Percentiles rank a stretch among this genome's conserved stretches.
Evolutionary conservation across 2,888 invertebrate species (phyloP).

Genomic region (Choristoneura rosaceana): DNA sequence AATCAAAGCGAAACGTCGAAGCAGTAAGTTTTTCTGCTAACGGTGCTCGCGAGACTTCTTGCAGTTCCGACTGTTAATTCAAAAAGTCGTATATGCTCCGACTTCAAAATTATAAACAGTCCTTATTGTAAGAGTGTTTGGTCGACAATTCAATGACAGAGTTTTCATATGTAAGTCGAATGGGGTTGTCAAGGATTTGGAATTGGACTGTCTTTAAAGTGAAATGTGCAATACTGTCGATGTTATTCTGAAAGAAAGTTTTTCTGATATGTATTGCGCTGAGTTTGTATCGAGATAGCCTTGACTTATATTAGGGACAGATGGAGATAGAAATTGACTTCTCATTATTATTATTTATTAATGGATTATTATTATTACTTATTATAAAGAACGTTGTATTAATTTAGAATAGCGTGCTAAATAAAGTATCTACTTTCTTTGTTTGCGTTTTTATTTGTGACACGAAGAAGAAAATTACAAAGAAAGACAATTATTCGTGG

Average conservation of each 20-base stretch:
- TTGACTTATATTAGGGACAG: not conserved
- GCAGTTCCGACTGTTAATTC: constrained; percentile 6
- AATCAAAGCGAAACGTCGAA: constrained; percentile 8
- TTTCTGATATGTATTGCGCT: not conserved
- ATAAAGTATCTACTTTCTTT: no score
- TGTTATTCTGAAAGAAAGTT: not conserved
- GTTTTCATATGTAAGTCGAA: not conserved
- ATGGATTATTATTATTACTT: no score
- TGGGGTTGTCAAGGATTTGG: not conserved
- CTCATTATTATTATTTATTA: no score
- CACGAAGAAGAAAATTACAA: no score
- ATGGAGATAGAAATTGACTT: not conserved
- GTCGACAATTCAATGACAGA: not conserved
- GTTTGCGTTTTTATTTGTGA: no score
- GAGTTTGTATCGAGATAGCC: not conserved
- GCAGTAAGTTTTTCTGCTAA: not conserved
- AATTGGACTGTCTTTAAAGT: constrained; percentile 13
- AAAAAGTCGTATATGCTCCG: not conserved
- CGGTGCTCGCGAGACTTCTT: not conserved
- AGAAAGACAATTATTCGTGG: no score
- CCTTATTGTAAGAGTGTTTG: not conserved
- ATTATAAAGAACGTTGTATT: no score
- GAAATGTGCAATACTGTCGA: not conserved
- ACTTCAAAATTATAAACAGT: not conserved
- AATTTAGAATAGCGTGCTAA: no score